These are phyloP conservation scores for Alligator mississippiensis DNA, from an alignment of 2,113 vertebrate species.

Conservation along the genomic window DNA sequence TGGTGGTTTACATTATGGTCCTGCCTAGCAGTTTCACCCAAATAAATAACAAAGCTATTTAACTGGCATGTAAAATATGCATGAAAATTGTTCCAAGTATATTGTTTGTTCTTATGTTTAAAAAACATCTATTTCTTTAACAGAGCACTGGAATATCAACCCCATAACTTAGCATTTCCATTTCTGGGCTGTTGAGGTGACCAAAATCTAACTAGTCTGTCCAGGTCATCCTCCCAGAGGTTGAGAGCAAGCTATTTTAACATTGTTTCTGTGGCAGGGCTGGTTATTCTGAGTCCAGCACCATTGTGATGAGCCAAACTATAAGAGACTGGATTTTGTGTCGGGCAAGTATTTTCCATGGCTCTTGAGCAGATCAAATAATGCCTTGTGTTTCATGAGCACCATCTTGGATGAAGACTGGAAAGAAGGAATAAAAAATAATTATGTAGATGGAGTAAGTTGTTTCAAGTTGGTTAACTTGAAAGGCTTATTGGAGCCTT, in stretches of 20 bases:
- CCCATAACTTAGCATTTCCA: conserved; percentile 82
- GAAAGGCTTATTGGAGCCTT: background rate
- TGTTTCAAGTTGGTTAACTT: background rate
- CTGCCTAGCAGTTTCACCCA: background rate
- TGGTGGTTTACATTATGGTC: background rate
- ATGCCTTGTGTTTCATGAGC: conserved; percentile 85
- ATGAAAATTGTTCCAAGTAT: background rate
- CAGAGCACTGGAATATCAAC: rapidly evolving
- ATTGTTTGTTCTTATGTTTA: background rate
- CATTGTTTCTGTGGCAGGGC: conserved; percentile 85
- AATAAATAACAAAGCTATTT: background rate
- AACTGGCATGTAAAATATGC: background rate
- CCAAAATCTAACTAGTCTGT: conserved; percentile 88
- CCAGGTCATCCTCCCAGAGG: conserved; percentile 88
- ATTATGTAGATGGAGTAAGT: background rate
- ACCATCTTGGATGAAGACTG: conserved; percentile 80
- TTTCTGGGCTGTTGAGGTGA: conserved; percentile 85
- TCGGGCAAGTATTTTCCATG: conserved; percentile 75
- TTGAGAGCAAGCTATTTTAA: conserved; percentile 87
- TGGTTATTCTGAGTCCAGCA: conserved; percentile 70
- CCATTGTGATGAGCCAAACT: conserved; percentile 14
- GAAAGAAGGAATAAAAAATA: background rate
- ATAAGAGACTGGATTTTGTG: conserved; percentile 77
- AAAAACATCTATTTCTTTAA: background rate
- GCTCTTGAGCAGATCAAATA: conserved; percentile 82